Evolutionary conservation across 2,113 vertebrate genomes (phyloP), one percentile per base, ranked within the genome.

Genomic region (Lophochroa leadbeateri): DNA sequence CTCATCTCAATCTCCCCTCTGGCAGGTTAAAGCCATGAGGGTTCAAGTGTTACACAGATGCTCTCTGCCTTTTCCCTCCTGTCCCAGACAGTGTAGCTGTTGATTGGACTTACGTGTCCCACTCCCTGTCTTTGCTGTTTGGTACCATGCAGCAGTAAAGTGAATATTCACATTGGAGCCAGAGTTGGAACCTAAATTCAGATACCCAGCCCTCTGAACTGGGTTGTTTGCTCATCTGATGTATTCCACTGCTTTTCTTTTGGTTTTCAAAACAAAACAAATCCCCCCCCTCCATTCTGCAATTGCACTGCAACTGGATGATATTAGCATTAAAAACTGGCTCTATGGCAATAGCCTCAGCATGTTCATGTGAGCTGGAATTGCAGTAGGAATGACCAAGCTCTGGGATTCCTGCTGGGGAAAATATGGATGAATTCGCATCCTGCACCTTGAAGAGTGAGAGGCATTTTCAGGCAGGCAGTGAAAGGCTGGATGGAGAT

Each of bases 61-160:
- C 47, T 0, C 16, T 35, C 8, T 10, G 49, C 28, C 17, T 20
- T n/a, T 33, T 33, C 58, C 7, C 33, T 71, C 13, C 78, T 25
- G 8, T 19, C 47, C 28, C 10, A 9, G 24, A 6, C 10, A 41
- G 41, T 1, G 6, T 1, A 43, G 6, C 33, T 50, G 53, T 7
- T 25, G 28, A 44, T 58, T 20, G 15, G 21, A 12, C 8, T 78
- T 24, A 4, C 0, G 47, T 29, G 5, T 50, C 65, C 29, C 2
- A 0, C 1, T 67, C 47, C 33, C 20, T 19, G 0, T 12, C n/a
- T 50, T 64, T 61, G 37, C 19, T 64, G 11, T 21, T 79, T 6
- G 3, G 1, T 53, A 11, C 70, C 33, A 0, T 0, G 12, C 5
- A 23, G 8, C 44, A 15, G 31, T 31, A 50, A 49, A 80, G 77